Evolutionary conservation across 2,797 vertebrate genomes (phyloP).

Genomic region (Falco biarmicus): DNA sequence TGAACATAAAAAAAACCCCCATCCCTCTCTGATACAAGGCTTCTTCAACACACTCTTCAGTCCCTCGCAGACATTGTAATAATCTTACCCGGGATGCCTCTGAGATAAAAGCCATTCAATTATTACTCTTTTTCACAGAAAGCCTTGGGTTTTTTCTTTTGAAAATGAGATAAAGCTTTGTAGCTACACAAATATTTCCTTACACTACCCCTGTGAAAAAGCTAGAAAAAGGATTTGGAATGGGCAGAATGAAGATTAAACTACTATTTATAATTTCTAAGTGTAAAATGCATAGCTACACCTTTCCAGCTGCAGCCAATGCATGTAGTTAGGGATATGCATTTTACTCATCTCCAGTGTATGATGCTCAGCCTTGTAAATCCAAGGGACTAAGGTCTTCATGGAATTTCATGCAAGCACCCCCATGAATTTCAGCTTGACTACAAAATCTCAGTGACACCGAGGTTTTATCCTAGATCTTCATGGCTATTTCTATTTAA

Average conservation of each 20-base stretch:
- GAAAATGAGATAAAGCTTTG: not conserved
- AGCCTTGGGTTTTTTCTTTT: not conserved
- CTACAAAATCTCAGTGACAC: not conserved
- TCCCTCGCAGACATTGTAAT: not conserved
- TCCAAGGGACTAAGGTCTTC: not conserved
- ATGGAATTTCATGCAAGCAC: not conserved
- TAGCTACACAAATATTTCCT: not conserved
- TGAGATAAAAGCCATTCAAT: not conserved
- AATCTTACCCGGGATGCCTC: not conserved
- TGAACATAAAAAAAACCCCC: constrained; percentile 46
- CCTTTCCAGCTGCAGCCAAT: not conserved
- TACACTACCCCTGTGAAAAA: not conserved
- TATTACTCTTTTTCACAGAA: not conserved
- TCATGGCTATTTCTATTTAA: not conserved
- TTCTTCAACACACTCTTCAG: not conserved
- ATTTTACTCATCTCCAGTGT: not conserved
- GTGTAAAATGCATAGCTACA: not conserved
- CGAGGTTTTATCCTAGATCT: not conserved
- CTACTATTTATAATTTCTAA: not conserved
- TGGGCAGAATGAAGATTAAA: not conserved
- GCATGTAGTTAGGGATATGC: not conserved
- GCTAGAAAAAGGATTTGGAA: not conserved
- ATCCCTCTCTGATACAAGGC: not conserved
- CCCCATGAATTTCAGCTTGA: not conserved
- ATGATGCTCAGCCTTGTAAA: not conserved